Percentiles rank a stretch among this genome's conserved stretches.
phyloP scores from a whole-genome alignment of 2,888 invertebrate genomes.

The Lepidocyrtoides sp. region DNA sequence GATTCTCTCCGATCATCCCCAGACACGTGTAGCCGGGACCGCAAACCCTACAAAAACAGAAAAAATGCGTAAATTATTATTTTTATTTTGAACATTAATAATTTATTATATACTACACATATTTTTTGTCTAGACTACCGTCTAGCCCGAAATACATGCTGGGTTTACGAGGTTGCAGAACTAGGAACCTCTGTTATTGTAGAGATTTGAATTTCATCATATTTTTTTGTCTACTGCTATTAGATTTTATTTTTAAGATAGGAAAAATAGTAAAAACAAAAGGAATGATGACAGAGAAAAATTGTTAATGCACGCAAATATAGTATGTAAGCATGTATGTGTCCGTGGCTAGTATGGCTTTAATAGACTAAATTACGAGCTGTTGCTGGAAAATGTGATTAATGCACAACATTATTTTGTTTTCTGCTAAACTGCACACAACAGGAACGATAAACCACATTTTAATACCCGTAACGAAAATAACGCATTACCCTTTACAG shows the following conservation, averaged over 20 bases:
- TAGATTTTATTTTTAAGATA: neutral
- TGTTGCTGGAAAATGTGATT: slow-evolving; percentile 60
- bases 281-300: neutral
- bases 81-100: too few relatives aligned
- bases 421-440: too few relatives aligned
- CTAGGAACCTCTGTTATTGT: neutral
- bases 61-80: neutral
- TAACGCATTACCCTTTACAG: neutral
- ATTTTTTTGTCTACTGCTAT: neutral
- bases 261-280: neutral
- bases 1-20: slow-evolving; percentile 95
- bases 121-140: neutral
- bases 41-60: slow-evolving; percentile 87
- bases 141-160: neutral
- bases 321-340: too few relatives aligned
- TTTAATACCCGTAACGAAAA: neutral
- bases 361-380: neutral
- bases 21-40: slow-evolving; percentile 93
- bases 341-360: too few relatives aligned
- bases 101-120: neutral
- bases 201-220: too few relatives aligned
- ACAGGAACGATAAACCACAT: neutral
- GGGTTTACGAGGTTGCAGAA: too few relatives aligned
- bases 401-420: slow-evolving; percentile 48
- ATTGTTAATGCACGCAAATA: neutral